Evolutionary conservation across 2,797 vertebrate genomes (phyloP).

Genomic region (Gymnoscopelus braueri): DNA sequence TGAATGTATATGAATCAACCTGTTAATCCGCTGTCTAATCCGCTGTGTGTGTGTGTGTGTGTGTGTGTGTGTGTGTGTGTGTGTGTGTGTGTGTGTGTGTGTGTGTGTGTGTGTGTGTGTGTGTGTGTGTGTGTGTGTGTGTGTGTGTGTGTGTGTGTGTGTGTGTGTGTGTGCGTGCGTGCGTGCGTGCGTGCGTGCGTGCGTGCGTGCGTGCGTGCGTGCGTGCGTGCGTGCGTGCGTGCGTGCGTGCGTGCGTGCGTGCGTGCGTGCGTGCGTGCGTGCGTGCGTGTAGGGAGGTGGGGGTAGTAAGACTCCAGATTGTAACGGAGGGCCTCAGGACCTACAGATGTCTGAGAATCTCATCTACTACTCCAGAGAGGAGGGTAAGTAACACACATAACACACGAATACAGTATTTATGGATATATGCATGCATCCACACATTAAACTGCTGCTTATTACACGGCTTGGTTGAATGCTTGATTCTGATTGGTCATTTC

Average conservation of each 20-base stretch:
- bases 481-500: too few relatives aligned
- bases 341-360: conserved; percentile 96
- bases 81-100: conserved; percentile 10
- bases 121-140: not conserved
- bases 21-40: too few relatives aligned
- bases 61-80: not conserved
- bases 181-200: too few relatives aligned
- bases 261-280: conserved; percentile 10
- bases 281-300: conserved; percentile 52
- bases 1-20: too few relatives aligned
- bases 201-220: not conserved
- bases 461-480: too few relatives aligned
- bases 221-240: not conserved
- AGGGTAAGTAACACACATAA: conserved; percentile 80
- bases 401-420: not conserved
- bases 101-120: not conserved
- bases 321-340: conserved; percentile 53
- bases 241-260: not conserved
- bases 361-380: conserved; percentile 92
- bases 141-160: too few relatives aligned
- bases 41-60: too few relatives aligned
- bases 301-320: conserved; percentile 55
- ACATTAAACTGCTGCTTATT: too few relatives aligned
- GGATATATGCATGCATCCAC: too few relatives aligned
- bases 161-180: not conserved